phyloP scores from a whole-genome alignment of 2,797 vertebrate species.

The Babyrousa celebensis region DNA sequence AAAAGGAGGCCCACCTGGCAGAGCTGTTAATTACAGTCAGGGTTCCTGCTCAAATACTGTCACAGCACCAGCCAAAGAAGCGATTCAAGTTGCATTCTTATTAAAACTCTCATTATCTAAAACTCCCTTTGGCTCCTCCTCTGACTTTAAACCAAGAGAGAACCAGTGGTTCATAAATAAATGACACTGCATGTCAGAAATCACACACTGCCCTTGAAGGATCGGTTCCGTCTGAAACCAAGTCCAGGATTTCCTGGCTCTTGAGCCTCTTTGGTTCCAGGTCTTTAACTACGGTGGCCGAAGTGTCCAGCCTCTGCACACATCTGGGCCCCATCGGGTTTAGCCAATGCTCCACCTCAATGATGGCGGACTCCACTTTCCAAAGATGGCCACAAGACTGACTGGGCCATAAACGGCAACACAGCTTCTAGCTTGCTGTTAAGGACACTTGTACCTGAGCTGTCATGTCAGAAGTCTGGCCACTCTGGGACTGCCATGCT shows the following conservation, averaged over 20 bases:
- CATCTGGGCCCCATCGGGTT: not conserved
- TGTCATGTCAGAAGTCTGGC: not conserved
- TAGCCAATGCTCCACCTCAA: not conserved
- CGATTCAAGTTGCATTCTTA: conserved; percentile 69
- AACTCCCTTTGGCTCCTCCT: conserved; percentile 51
- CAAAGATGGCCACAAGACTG: not conserved
- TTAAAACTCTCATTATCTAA: conserved; percentile 76
- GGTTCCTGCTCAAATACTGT: conserved; percentile 77
- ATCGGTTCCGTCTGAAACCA: not conserved
- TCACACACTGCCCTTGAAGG: not conserved
- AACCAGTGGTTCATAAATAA: not conserved
- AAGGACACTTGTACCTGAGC: not conserved
- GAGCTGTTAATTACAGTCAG: conserved; percentile 81
- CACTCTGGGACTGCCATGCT: not conserved
- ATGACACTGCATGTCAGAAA: not conserved
- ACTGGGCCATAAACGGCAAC: not conserved
- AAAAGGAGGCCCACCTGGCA: conserved; percentile 82
- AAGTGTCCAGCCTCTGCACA: not conserved
- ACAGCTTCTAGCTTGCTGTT: not conserved
- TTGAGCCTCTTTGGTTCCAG: not conserved
- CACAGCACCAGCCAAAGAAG: conserved; percentile 74
- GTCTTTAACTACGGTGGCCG: not conserved
- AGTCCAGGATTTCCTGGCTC: not conserved
- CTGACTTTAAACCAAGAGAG: conserved; percentile 48
- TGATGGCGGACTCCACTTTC: not conserved